Conservation (phyloP, 2,888 invertebrate species). For the Gari tellinella region DNA sequence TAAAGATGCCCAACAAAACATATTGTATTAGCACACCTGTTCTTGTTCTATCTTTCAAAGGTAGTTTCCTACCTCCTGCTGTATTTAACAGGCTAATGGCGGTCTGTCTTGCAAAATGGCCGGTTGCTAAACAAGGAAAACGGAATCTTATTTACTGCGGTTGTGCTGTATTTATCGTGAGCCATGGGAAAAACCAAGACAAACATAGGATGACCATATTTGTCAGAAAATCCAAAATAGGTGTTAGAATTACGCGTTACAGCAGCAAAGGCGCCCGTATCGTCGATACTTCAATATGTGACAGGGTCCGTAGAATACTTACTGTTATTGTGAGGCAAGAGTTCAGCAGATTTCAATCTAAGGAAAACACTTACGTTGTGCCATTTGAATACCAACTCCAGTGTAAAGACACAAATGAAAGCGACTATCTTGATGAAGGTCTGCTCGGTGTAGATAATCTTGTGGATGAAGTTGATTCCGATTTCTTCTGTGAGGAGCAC, state of each 20-base stretch:
- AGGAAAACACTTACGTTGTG: background rate
- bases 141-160: conserved; percentile 37
- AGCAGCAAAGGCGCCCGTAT: conserved; percentile 11
- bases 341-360: conserved; percentile 25
- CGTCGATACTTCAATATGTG: conserved; percentile 33
- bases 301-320: conserved; percentile 31
- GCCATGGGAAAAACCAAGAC: conserved; percentile 23
- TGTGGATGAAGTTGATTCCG: conserved; percentile 11
- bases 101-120: conserved; percentile 39
- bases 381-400: conserved; percentile 34
- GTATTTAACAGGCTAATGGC: conserved; percentile 42
- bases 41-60: conserved; percentile 37
- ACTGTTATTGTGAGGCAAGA: conserved; percentile 30
- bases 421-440: conserved; percentile 31
- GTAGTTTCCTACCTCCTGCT: conserved; percentile 46
- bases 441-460: conserved; percentile 19
- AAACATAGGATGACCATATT: conserved; percentile 39
- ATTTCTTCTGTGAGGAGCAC: conserved; percentile 34
- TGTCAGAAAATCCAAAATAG: conserved; percentile 41
- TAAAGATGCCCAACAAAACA: background rate
- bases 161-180: conserved; percentile 43
- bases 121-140: conserved; percentile 41
- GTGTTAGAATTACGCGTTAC: conserved; percentile 40
- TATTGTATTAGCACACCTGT: conserved; percentile 32
- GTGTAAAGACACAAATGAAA: conserved; percentile 26